A percentile compares a stretch with the other conserved stretches of the same genome.
Conservation (phyloP, 2,113 vertebrate genomes). For the Mesocricetus auratus region DNA sequence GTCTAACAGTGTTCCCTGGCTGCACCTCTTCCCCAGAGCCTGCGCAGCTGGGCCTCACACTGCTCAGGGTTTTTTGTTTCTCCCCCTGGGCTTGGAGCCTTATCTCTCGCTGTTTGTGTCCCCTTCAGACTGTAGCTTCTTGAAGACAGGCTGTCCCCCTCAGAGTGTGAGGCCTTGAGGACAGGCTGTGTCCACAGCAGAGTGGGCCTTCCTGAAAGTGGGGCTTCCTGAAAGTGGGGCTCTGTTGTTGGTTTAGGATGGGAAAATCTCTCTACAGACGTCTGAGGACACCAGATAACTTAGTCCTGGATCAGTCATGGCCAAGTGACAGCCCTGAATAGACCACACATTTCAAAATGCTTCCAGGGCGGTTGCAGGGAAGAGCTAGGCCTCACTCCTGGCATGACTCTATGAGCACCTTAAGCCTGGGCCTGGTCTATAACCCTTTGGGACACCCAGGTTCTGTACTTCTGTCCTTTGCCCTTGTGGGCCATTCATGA, state of each 20-base stretch:
- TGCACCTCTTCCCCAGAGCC: not conserved
- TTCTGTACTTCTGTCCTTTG: not conserved
- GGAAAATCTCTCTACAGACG: not conserved
- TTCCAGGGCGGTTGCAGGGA: not conserved
- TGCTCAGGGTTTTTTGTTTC: no score
- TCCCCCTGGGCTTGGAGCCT: not conserved
- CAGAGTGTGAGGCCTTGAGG: not conserved
- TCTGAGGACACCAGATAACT: not conserved
- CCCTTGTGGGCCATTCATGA: not conserved
- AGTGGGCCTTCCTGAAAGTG: not conserved
- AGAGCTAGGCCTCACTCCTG: not conserved
- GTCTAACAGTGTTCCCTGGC: not conserved
- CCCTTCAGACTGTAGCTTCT: not conserved
- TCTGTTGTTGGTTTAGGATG: not conserved
- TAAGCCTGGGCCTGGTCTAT: not conserved
- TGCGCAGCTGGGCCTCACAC: not conserved
- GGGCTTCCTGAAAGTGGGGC: not conserved
- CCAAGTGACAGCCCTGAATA: not conserved
- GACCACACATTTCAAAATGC: not conserved
- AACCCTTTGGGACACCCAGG: not conserved
- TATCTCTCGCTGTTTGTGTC: not conserved
- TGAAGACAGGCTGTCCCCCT: not conserved
- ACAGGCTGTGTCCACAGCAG: not conserved
- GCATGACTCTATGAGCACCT: not conserved
- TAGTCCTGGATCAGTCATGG: fast-evolving